Evolutionary conservation across 1,140 invertebrate genomes (phyloP), one percentile per base, ranked within the genome.

Genomic region (Bactericera cockerelli): DNA sequence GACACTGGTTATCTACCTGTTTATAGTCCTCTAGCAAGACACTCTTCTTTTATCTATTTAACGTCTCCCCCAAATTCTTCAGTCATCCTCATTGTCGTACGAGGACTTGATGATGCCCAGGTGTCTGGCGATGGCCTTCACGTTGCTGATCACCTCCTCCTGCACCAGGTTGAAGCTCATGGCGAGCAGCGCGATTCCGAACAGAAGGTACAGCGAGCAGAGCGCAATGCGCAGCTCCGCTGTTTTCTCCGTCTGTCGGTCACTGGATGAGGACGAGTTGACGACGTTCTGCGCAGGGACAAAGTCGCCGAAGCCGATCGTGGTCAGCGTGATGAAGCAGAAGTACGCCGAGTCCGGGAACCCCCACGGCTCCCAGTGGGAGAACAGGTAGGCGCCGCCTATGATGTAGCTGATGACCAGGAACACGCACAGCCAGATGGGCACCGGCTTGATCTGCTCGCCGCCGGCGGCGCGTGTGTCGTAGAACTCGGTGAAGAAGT

Each of bases 141-240:
- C 87, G 65, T 87, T 86, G 55, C 81, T 87, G 62, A 91, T 89
- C 2, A 92, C 88, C 70, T 92, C 87, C 68, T 92, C 88, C 71
- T 93, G 89, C 21, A 97, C 92, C 63, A 99, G 77, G 75, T 98
- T 97, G 73, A 99, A 98, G 67, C 91, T 94, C 96, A 99, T 99
- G 21, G 94, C 94, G 56, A 99, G 72, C 26, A 99, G 76, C 0
- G 95, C 92, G 70, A 99, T 98, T 6, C 95, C 95, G 70, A 96
- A 94, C 13, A 99, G 76, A 59, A 97, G 75, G 75, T 97, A 97
- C 49, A 96, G 70, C 0, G 90, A 91, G 67, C 89, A 93, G 19
- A 97, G 79, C 0, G 93, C 89, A 61, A 97, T 91, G 36, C 87
- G 86, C 62, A 85, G 77, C 63, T 84, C 78, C 0, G 81, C 82